Evolutionary conservation across 2,888 invertebrate genomes (phyloP).

Genomic region (Trypoxylon attenuatum): DNA sequence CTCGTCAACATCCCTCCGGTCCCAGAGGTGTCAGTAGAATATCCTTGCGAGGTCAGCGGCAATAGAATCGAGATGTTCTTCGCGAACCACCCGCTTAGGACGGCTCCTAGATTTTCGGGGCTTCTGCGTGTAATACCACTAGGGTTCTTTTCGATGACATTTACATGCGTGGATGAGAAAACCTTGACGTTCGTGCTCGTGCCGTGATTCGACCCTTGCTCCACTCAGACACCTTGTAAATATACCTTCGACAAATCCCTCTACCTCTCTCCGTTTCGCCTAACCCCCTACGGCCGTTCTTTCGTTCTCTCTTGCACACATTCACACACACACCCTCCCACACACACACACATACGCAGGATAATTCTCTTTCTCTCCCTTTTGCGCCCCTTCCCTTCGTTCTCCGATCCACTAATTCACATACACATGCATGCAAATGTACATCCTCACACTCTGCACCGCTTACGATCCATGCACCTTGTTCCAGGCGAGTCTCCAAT

Average conservation of each 20-base stretch:
- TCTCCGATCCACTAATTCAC: too few relatives aligned
- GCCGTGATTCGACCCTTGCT: conserved; percentile 19
- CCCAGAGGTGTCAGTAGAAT: background rate
- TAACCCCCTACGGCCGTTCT: conserved; percentile 1
- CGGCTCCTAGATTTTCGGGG: background rate
- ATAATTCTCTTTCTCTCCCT: background rate
- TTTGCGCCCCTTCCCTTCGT: background rate
- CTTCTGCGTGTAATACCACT: background rate
- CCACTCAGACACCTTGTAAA: conserved; percentile 18
- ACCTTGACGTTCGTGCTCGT: background rate
- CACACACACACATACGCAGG: background rate
- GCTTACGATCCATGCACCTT: background rate
- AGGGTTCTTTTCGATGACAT: background rate
- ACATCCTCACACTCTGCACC: too few relatives aligned
- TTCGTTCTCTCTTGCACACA: conserved; percentile 4
- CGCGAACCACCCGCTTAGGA: background rate
- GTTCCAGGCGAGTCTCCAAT: background rate
- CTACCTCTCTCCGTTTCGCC: conserved; percentile 1
- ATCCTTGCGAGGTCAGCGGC: background rate
- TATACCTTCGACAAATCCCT: background rate
- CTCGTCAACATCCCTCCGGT: background rate
- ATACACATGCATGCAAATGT: too few relatives aligned
- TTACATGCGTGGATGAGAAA: too few relatives aligned
- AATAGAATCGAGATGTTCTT: background rate
- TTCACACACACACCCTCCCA: background rate